Evolutionary conservation across 1,140 invertebrate species (phyloP).

Genomic region (Drosophila subpulchrella): DNA sequence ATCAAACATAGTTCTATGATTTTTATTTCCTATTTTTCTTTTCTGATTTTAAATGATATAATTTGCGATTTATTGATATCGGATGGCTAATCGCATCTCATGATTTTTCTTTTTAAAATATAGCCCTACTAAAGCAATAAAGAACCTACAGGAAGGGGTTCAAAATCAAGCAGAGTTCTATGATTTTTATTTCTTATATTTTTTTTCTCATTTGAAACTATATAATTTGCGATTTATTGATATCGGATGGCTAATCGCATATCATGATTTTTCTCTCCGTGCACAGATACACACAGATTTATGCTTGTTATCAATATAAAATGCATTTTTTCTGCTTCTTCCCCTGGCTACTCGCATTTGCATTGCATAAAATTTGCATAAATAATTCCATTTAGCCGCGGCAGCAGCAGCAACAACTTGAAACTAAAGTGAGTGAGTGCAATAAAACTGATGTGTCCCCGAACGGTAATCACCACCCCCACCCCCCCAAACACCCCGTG

Average conservation of each 20-base stretch:
- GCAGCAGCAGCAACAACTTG: constrained; percentile 41
- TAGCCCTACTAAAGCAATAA: too few species aligned
- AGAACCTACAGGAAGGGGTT: neutral
- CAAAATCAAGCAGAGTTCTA: neutral
- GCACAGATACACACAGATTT: constrained; percentile 33
- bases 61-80: too few species aligned
- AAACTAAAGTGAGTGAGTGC: constrained; percentile 54
- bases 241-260: too few species aligned
- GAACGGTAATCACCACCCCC: constrained; percentile 23
- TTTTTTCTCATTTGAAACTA: too few species aligned
- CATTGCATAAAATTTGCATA: constrained; percentile 79
- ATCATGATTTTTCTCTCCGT: neutral
- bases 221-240: too few species aligned
- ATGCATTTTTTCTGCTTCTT: constrained; percentile 32
- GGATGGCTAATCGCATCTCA: too few species aligned
- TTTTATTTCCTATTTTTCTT: too few species aligned
- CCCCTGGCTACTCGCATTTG: constrained; percentile 31
- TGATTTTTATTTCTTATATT: too few species aligned
- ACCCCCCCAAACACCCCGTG: neutral
- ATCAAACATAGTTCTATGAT: neutral
- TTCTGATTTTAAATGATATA: too few species aligned
- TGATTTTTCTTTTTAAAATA: neutral
- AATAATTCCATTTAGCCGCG: constrained; percentile 58
- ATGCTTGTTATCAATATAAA: constrained; percentile 74
- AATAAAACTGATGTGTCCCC: constrained; percentile 48